Evolutionary conservation across 2,888 invertebrate species (phyloP).

Genomic region (Xanthia icteritia): DNA sequence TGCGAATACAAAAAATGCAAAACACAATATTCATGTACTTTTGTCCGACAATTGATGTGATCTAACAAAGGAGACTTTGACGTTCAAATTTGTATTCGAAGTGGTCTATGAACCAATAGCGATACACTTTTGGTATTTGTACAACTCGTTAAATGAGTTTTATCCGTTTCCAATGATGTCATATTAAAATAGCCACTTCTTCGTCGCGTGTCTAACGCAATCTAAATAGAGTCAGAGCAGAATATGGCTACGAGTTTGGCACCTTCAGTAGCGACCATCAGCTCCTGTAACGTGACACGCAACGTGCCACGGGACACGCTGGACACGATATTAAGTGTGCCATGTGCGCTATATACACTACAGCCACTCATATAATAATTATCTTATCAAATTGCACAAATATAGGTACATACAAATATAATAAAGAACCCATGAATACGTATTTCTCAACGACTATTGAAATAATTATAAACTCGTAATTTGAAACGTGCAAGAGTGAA

Average conservation of each 20-base stretch:
- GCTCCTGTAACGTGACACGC: background rate
- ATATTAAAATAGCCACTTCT: background rate
- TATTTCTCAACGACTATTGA: slow-evolving; percentile 35
- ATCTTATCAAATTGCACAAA: background rate
- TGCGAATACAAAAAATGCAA: background rate
- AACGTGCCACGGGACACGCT: too few species aligned
- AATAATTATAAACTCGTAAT: slow-evolving; percentile 31
- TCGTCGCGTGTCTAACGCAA: background rate
- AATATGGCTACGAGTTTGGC: background rate
- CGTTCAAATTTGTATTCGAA: too few species aligned
- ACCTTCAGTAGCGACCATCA: background rate
- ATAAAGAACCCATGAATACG: background rate
- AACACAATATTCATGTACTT: too few species aligned
- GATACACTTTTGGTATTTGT: too few species aligned
- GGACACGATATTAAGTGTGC: too few species aligned
- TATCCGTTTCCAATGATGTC: background rate
- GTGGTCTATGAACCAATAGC: too few species aligned
- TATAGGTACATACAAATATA: background rate
- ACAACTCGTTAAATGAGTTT: background rate
- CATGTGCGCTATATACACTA: background rate
- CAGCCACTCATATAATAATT: background rate
- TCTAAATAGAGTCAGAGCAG: too few species aligned
- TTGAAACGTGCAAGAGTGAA: slow-evolving; percentile 51
- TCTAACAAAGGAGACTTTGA: background rate
- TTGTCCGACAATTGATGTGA: background rate